Percentiles rank a stretch among this genome's conserved stretches.
phyloP scores from a whole-genome alignment of 2,888 invertebrate species.

The Melanchra persicariae region DNA sequence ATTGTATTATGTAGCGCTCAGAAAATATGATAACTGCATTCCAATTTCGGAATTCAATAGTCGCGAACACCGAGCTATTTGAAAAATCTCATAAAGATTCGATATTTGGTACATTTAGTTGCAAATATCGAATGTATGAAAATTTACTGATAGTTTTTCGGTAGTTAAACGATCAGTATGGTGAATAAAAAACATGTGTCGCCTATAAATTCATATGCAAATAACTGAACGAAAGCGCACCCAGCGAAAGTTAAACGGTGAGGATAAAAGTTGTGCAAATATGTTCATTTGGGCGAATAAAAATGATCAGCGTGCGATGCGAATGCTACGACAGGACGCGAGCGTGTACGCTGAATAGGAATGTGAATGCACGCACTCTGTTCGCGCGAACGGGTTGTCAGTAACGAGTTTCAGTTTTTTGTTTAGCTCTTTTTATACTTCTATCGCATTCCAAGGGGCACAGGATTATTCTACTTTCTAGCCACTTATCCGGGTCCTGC shows the following conservation, averaged over 20 bases:
- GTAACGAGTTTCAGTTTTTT: conserved; percentile 36
- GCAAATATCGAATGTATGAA: conserved; percentile 65
- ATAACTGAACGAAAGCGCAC: conserved; percentile 78
- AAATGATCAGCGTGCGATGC: conserved; percentile 75
- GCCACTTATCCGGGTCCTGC: neutral
- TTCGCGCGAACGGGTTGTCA: conserved; percentile 36
- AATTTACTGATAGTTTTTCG: conserved; percentile 72
- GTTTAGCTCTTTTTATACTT: conserved; percentile 24
- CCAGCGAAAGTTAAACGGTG: conserved; percentile 82
- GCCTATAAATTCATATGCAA: conserved; percentile 86
- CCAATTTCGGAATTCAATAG: conserved; percentile 61
- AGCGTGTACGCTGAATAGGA: conserved; percentile 63
- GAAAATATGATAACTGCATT: conserved; percentile 64
- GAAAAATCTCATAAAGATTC: conserved; percentile 59
- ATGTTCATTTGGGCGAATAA: conserved; percentile 82
- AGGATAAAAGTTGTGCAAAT: conserved; percentile 83
- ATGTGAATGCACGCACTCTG: conserved; percentile 57
- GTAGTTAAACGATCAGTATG: conserved; percentile 75
- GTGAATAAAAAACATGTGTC: conserved; percentile 78
- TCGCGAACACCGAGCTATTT: conserved; percentile 57
- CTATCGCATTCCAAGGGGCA: conserved; percentile 12
- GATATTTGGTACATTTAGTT: conserved; percentile 57
- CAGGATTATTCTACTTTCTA: conserved; percentile 12
- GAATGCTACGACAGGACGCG: conserved; percentile 62
- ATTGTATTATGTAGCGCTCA: conserved; percentile 54